Percentiles rank a stretch among this genome's conserved stretches.
These are phyloP conservation scores for Ctenosaura bakeri DNA, from an alignment of 2,797 vertebrate species.

Conservation along the genomic window DNA sequence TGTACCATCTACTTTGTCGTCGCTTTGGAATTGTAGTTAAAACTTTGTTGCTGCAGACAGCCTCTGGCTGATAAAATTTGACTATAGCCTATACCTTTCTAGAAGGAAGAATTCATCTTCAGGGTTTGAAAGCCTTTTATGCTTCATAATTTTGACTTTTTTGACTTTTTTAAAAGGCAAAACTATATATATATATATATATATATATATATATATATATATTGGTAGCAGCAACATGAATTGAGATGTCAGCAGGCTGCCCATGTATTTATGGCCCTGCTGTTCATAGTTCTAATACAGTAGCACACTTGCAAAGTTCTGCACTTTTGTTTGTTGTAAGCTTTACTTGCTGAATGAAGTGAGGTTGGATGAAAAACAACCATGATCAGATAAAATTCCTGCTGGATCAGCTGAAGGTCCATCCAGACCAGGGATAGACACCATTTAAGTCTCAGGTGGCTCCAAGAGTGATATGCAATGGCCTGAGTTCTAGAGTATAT, in stretches of 20 bases:
- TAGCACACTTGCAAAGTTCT: slow-evolving; percentile 42
- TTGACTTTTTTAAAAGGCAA: slow-evolving; percentile 43
- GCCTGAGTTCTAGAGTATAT: no score
- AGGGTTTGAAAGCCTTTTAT: slow-evolving; percentile 81
- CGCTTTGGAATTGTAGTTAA: slow-evolving; percentile 80
- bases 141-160: slow-evolving; percentile 81
- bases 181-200: no score
- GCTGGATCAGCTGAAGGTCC: no score
- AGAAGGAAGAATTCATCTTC: slow-evolving; percentile 83
- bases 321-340: slow-evolving; percentile 19
- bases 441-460: no score
- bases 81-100: slow-evolving; percentile 84
- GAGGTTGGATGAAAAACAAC: not conserved
- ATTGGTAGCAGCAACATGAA: slow-evolving; percentile 66
- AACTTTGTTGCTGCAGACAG: slow-evolving; percentile 81
- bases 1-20: slow-evolving; percentile 76
- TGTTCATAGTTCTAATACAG: slow-evolving; percentile 61
- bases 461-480: no score
- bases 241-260: slow-evolving; percentile 69
- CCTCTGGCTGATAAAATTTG: slow-evolving; percentile 80
- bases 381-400: not conserved
- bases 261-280: slow-evolving; percentile 67
- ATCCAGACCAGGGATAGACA: no score
- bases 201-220: no score
- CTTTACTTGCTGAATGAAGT: slow-evolving; percentile 48